phyloP scores from a whole-genome alignment of 2,888 invertebrate genomes.

The Nomada ferruginata region DNA sequence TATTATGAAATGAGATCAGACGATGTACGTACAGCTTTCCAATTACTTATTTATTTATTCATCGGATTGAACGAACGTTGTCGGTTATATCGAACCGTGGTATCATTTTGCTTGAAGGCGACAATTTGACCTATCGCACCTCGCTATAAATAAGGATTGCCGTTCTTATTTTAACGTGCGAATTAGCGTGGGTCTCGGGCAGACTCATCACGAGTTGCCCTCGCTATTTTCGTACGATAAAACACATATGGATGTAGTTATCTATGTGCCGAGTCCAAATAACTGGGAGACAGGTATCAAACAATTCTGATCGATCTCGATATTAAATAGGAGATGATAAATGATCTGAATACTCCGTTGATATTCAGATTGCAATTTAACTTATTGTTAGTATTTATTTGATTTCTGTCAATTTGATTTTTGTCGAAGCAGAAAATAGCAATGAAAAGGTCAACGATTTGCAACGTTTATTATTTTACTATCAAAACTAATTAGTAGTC shows the following conservation, averaged over 20 bases:
- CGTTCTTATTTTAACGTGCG: conserved; percentile 77
- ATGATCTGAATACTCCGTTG: neutral
- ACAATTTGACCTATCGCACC: conserved; percentile 72
- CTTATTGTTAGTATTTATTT: too few relatives aligned
- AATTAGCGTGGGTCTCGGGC: conserved; percentile 79
- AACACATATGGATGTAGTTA: conserved; percentile 25
- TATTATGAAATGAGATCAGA: neutral
- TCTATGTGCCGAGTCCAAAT: conserved; percentile 29
- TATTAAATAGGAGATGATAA: neutral
- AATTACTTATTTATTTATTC: neutral
- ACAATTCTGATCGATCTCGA: conserved; percentile 37
- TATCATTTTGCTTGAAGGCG: conserved; percentile 56
- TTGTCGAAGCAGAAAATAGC: too few relatives aligned
- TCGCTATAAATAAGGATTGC: conserved; percentile 77
- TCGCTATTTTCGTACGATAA: conserved; percentile 70
- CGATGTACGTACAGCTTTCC: neutral
- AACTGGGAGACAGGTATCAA: conserved; percentile 52
- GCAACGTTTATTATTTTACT: too few relatives aligned
- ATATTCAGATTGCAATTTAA: neutral
- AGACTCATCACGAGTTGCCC: conserved; percentile 72
- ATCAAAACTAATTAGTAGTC: too few relatives aligned
- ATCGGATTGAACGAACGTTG: neutral
- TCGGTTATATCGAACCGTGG: conserved; percentile 20
- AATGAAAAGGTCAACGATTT: too few relatives aligned
- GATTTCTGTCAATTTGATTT: too few relatives aligned